Evolutionary conservation across 1,140 invertebrate genomes (phyloP).

Genomic region (Temnothorax nylanderi): DNA sequence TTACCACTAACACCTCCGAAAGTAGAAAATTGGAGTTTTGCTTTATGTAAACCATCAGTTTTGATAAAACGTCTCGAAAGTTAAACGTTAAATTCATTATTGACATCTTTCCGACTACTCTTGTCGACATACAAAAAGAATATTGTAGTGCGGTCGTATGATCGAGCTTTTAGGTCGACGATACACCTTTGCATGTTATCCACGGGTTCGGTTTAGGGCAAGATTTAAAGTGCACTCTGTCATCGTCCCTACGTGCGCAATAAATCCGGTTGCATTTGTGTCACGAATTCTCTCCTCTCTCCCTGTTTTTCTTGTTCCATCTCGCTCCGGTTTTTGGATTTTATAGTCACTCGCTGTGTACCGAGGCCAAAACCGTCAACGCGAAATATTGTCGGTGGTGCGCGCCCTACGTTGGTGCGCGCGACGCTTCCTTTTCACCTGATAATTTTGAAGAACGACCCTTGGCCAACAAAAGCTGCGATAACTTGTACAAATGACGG

Average conservation of each 20-base stretch:
- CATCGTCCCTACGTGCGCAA: constrained; percentile 45
- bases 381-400: constrained; percentile 28
- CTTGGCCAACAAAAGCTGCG: constrained; percentile 50
- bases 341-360: constrained; percentile 4
- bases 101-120: not conserved
- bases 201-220: constrained; percentile 24
- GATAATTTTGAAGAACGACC: constrained; percentile 49
- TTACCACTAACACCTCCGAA: not conserved
- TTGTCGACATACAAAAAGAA: not conserved
- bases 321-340: constrained; percentile 7
- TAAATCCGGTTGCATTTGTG: constrained; percentile 53
- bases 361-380: constrained; percentile 13
- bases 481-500: constrained; percentile 54
- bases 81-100: constrained; percentile 2
- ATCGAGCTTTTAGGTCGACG: constrained; percentile 17
- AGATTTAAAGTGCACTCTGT: constrained; percentile 48
- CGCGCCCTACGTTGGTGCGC: not conserved
- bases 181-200: not conserved
- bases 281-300: constrained; percentile 21
- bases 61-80: not conserved
- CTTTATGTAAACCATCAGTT: not conserved
- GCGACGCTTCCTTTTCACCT: constrained; percentile 10
- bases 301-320: constrained; percentile 7
- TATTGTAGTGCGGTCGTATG: not conserved
- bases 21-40: not conserved